These are phyloP conservation scores for Malaclemys terrapin DNA, from an alignment of 2,113 vertebrate species.

Conservation along the genomic window DNA sequence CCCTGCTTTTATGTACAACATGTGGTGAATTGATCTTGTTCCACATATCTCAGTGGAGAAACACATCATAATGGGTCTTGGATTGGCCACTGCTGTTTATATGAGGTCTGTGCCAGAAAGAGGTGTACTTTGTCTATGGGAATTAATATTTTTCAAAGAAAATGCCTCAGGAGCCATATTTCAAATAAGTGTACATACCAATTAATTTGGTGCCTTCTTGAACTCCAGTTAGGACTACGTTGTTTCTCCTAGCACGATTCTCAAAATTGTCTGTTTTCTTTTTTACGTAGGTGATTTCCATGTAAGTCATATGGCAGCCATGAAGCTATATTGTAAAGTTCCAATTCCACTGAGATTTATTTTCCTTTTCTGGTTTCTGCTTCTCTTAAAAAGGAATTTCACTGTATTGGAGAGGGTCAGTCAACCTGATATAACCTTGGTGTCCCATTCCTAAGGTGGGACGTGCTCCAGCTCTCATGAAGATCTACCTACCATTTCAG, in stretches of 20 bases:
- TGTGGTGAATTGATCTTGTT: background rate
- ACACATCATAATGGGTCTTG: background rate
- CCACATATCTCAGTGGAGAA: background rate
- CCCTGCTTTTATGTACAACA: background rate
- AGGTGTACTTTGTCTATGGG: no score
- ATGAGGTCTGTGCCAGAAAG: no score
- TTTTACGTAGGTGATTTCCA: background rate
- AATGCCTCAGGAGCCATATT: background rate
- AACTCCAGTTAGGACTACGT: background rate
- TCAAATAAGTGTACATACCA: background rate
- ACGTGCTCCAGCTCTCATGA: background rate
- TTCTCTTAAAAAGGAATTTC: background rate
- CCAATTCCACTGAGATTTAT: background rate
- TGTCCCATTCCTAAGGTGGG: background rate
- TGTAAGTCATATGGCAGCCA: background rate
- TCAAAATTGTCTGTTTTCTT: background rate
- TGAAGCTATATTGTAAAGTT: background rate
- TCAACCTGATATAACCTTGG: background rate
- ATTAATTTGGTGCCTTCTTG: background rate
- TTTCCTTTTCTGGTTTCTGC: background rate
- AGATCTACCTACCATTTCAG: background rate
- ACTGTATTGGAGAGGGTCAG: background rate
- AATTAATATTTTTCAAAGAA: background rate
- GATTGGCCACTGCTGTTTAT: background rate
- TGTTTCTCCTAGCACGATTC: background rate